These are phyloP conservation scores for Casuarius casuarius DNA, from an alignment of 2,113 vertebrate species.

Conservation along the genomic window DNA sequence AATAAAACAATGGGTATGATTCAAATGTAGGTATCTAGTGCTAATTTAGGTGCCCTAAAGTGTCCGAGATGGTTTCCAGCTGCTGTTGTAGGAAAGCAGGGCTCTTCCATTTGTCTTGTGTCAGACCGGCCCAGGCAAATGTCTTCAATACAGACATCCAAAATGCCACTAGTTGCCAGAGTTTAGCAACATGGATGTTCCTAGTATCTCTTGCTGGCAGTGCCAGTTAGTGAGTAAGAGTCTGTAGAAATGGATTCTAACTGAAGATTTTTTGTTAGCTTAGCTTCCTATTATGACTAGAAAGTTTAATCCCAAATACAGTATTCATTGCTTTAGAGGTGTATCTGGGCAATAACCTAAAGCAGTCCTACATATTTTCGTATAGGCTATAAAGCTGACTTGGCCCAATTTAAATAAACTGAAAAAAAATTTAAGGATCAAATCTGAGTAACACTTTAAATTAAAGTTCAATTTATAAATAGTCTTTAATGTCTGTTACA, in stretches of 20 bases:
- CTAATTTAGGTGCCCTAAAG: not conserved
- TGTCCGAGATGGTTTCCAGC: not conserved
- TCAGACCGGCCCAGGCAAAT: not conserved
- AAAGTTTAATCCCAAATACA: not conserved
- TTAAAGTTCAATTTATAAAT: conserved; percentile 58
- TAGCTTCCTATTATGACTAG: not conserved
- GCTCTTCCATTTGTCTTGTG: not conserved
- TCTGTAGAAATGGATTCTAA: not conserved
- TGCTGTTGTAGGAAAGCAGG: not conserved
- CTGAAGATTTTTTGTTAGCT: not conserved
- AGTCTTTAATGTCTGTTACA: conserved; percentile 63
- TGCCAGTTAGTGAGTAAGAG: not conserved
- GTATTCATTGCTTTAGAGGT: not conserved
- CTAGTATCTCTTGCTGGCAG: not conserved
- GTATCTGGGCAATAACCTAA: conserved; percentile 13
- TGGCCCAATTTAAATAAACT: conserved; percentile 44
- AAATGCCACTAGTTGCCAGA: not conserved
- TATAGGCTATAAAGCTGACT: not conserved
- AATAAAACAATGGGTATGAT: not conserved
- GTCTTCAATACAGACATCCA: not conserved
- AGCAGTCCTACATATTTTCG: conserved; percentile 9
- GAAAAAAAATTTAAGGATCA: not conserved
- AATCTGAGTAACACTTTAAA: conserved; percentile 59
- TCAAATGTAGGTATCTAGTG: not conserved
- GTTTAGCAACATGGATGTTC: not conserved